Base-by-base conservation (phyloP, 2,888 invertebrate genomes). In the Drosophila pegasa region DNA sequence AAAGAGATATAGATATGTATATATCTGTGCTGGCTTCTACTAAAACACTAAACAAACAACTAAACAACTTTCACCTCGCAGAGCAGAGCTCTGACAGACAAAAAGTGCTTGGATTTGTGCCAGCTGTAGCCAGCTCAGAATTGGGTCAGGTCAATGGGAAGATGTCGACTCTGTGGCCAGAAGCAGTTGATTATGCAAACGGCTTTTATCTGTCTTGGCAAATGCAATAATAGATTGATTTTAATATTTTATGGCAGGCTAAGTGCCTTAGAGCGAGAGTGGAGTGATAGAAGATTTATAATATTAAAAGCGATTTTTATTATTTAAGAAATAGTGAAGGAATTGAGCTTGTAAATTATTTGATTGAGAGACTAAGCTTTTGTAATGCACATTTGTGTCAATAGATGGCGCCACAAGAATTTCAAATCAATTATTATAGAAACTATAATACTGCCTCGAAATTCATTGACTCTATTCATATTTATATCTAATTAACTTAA, bases 31-130 rank as follows among this genome's bases (percentile, higher is more conserved):
- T 71, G 56, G 66, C 51, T 71, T 63, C 45, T 71, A 75, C 75
- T 75, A 75, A 75, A 62, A 65, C 35, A 70, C 65, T 59, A 71
- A 71, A 70, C 18, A 61, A 64, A 66, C 6, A 41, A 71, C 60
- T 67, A 62, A 74, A 64, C 62, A 45, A 60, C 61, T 65, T 74
- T 65, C 47, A 61, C 57, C 55, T 70, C 14, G 25, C 58, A 47
- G 43, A 40, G 9, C 18, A 48, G 20, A 33, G 18, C 20, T 55
- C 25, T 38, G 31, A 22, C 9, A 20, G 50, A n/a, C 20, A 48
- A 31, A 40, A 51, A 27, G 18, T 25, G 37, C 29, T 56, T 64
- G 75, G 70, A 35, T 52, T 22, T 41, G 40, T 55, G 72, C 72
- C 73, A 72, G 62, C 40, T 72, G 25, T 27, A 37, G 38, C 31